Base-by-base conservation (phyloP, 2,113 vertebrate species). In the Paramormyrops kingsleyae region DNA sequence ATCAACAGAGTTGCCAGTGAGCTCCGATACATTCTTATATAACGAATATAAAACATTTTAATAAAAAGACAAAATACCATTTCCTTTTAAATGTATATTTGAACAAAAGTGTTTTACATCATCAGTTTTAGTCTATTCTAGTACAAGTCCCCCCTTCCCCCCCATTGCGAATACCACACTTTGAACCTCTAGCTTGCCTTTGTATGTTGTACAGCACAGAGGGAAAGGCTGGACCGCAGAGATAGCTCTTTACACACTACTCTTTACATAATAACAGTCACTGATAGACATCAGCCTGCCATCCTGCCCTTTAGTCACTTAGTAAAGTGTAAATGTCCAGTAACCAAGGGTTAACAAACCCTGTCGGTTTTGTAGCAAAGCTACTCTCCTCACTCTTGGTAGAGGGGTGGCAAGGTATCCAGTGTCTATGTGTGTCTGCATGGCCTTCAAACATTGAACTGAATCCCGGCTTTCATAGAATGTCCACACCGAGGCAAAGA, bases 71-170 rank as follows among this genome's bases (percentile, higher is more conserved):
- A 96, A 95, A 95, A 96, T 92, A 93, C 95, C 86, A 92, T 94
- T 94, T 94, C 94, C 91, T 94, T 97, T 98, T 96, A 97, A 97
- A 96, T 96, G 95, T 97, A 95, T 93, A 92, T 97, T 95, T 96
- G 94, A 93, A 95, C 96, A 95, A 97, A 97, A 98, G 94, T 94
- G 93, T 94, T 93, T 95, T 95, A 97, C 97, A 96, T 93, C 91
- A 90, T 95, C 95, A 94, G 96, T 91, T 94, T 94, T 91, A 92
- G 83, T 96, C 96, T 96, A 97, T 92, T 96, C 96, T 97, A 97
- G 96, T 96, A 96, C 95, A 93, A 95, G 89, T 89, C 93, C 92
- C 46, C 46, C 83, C n/a, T 44, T 15, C 46, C 0, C 35, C 35
- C 95, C 95, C 94, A 92, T 96, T 96, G 96, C 93, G 91, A 94